Conservation (phyloP, 2,888 invertebrate species). For the Strigamia transsilvanica region DNA sequence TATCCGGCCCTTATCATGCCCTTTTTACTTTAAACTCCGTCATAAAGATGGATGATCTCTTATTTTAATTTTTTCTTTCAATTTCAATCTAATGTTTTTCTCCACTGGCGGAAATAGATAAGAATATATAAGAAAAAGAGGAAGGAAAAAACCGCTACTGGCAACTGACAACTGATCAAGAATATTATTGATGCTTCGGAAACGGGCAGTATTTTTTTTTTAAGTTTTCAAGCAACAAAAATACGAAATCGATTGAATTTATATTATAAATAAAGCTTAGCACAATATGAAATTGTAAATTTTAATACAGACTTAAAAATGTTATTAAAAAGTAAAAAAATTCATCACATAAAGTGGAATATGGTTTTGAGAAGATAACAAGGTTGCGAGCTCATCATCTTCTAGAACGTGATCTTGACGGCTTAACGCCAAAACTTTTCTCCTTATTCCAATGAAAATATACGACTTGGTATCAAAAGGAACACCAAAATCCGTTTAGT, state of each 20-base stretch:
- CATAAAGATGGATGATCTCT: conserved; percentile 42
- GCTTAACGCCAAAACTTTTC: conserved; percentile 37
- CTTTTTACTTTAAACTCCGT: conserved; percentile 19
- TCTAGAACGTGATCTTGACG: conserved; percentile 44
- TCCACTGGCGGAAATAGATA: conserved; percentile 28
- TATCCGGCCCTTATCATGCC: background rate
- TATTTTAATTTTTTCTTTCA: conserved; percentile 48
- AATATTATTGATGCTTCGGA: conserved; percentile 49
- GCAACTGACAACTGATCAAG: conserved; percentile 49
- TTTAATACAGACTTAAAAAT: background rate
- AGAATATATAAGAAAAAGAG: background rate
- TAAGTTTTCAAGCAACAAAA: background rate
- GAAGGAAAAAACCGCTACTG: conserved; percentile 12
- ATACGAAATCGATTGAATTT: conserved; percentile 21
- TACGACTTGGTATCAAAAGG: conserved; percentile 31
- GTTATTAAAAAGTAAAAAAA: background rate
- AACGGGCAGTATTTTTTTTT: conserved; percentile 36
- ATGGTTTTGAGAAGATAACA: conserved; percentile 26
- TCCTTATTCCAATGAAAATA: conserved; percentile 36
- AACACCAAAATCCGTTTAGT: conserved; percentile 42
- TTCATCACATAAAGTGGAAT: background rate
- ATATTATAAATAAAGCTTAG: background rate
- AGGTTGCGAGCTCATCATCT: conserved; percentile 40
- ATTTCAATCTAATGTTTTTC: conserved; percentile 48
- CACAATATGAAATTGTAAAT: background rate